Evolutionary conservation across 2,113 vertebrate species (phyloP), one percentile per base, ranked within the genome.

Genomic region (Scolopax mira): DNA sequence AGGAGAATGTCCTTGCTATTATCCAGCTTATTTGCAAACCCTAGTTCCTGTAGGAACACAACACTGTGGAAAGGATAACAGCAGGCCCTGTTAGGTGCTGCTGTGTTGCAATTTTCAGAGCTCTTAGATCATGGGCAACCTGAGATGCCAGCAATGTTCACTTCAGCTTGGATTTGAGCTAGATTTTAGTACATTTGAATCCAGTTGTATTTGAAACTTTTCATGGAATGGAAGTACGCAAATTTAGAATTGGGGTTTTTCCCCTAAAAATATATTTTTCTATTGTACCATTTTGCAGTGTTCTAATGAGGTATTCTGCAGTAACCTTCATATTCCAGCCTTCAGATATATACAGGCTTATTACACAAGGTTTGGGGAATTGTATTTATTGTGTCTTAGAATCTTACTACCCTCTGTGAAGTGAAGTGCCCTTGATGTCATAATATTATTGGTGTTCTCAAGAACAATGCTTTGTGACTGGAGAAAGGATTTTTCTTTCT

Each of bases 241-340:
- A 52, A 84, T 52, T 44, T 78, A 52, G 70, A 65, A 44, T 7
- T 22, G 5, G 52, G 52, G 25, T 0, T 0, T 0, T 27, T 48
- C 57, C 8, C 7, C 1, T 4, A 0, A 0, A 35, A 44, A 69
- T 1, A 2, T 4, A 6, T 42, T 62, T 51, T 12, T 64, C 0
- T 66, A 3, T 95, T 77, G 16, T 71, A 25, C 18, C 14, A 19
- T 30, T 93, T 64, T 49, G 6, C 37, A 41, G 10, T 83, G 83
- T 86, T n/a, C 31, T 88, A 44, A 31, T 9, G 31, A 14, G 7
- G 4, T 25, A 9, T 14, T 27, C 39, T 94, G 15, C 33, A 82
- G 14, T 57, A 79, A 37, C 35, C 23, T 69, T 75, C 11, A 52
- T 65, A 33, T 92, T 86, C 57, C 51, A 33, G 14, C 16, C 65